phyloP scores from a whole-genome alignment of 2,888 invertebrate genomes.

The Conomelus anceps region DNA sequence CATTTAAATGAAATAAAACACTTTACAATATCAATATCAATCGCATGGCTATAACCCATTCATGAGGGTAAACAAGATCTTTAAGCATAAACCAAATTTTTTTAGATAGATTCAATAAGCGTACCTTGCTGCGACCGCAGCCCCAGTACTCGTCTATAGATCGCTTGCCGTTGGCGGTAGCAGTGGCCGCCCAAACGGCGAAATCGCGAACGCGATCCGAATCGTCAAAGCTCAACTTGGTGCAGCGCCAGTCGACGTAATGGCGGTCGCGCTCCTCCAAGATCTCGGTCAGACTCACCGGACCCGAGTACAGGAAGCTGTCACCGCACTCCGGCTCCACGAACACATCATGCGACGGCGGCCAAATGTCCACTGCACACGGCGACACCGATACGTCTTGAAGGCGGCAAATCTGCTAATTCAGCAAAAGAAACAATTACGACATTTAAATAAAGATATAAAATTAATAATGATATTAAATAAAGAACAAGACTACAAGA shows the following conservation, averaged over 20 bases:
- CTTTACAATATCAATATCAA: too few species aligned
- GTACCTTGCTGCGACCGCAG: background rate
- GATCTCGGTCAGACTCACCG: conserved; percentile 24
- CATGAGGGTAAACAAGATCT: too few species aligned
- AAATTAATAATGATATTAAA: too few species aligned
- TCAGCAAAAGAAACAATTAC: too few species aligned
- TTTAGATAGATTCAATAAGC: too few species aligned
- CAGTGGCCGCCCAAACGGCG: background rate
- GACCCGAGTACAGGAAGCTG: conserved; percentile 13
- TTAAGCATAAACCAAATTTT: too few species aligned
- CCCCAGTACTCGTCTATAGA: background rate
- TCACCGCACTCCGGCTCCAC: background rate
- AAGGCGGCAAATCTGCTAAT: background rate
- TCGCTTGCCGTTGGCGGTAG: background rate
- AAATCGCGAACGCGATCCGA: background rate
- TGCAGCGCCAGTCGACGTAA: background rate
- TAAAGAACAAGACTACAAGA: too few species aligned
- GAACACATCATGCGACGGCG: background rate
- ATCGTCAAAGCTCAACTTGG: background rate
- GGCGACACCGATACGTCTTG: background rate
- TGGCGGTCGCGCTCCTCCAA: conserved; percentile 15
- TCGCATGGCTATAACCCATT: too few species aligned
- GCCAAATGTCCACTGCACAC: background rate
- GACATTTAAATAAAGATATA: too few species aligned
- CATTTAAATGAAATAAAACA: too few species aligned